These are phyloP conservation scores for Eupithecia subfuscata DNA, from an alignment of 2,888 invertebrate species.

Conservation along the genomic window DNA sequence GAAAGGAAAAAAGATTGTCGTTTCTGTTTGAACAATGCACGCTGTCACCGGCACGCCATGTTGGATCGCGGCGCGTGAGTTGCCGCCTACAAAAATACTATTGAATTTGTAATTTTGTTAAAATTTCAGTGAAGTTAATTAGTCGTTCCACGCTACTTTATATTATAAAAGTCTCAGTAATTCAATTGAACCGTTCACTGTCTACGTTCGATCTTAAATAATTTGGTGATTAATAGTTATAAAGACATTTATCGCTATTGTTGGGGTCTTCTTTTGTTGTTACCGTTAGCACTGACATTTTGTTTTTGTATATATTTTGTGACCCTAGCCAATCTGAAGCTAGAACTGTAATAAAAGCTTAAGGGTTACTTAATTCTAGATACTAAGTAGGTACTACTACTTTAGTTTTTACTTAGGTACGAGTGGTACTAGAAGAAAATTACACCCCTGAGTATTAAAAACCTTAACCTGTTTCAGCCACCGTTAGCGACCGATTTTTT, in stretches of 20 bases:
- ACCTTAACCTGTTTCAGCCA: background rate
- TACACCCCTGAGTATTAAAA: background rate
- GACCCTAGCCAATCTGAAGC: background rate
- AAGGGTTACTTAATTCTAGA: no score
- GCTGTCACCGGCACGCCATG: conserved; percentile 78
- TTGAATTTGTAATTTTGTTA: conserved; percentile 29
- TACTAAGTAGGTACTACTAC: no score
- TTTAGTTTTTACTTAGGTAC: no score
- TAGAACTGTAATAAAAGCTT: background rate
- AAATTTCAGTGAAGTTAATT: conserved; percentile 1
- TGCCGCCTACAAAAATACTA: conserved; percentile 33
- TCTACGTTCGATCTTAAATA: no score
- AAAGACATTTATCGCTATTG: no score
- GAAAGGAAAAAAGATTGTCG: conserved; percentile 75
- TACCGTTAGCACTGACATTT: no score
- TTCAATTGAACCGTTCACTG: no score
- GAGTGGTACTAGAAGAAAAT: background rate
- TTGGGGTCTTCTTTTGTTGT: no score
- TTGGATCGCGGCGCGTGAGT: conserved; percentile 64
- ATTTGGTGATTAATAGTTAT: no score
- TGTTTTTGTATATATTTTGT: no score
- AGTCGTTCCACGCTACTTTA: background rate
- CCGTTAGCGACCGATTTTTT: conserved; percentile 12
- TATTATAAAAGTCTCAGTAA: no score
- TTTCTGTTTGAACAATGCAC: conserved; percentile 81